phyloP scores from a whole-genome alignment of 2,888 invertebrate species.

The Dione vanillae region DNA sequence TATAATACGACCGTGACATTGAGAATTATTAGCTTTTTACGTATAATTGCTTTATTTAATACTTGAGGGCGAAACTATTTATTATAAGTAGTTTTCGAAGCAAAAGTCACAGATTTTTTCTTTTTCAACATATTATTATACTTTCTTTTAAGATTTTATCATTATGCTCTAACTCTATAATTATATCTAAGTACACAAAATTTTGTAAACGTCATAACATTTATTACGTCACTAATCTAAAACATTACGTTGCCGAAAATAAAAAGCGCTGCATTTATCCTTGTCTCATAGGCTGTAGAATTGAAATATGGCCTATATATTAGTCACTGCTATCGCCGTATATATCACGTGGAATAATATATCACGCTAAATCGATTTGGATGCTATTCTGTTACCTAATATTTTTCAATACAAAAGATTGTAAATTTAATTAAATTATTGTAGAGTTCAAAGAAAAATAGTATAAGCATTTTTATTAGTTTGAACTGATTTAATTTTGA shows the following conservation, averaged over 20 bases:
- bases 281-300: conserved; percentile 11
- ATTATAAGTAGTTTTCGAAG: background rate
- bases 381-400: background rate
- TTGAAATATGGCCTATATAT: conserved; percentile 24
- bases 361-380: conserved; percentile 10
- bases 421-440: background rate
- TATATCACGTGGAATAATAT: conserved; percentile 14
- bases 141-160: too few species aligned
- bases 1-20: conserved; percentile 3
- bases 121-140: too few species aligned
- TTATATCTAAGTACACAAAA: too few species aligned
- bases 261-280: conserved; percentile 9
- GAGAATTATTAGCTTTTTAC: conserved; percentile 2
- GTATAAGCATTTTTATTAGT: background rate
- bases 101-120: too few species aligned
- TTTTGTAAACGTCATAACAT: background rate
- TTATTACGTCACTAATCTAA: background rate
- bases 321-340: conserved; percentile 18
- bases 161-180: too few species aligned
- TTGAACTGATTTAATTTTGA: too few species aligned
- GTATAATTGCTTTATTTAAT: conserved; percentile 14
- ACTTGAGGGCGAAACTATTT: background rate
- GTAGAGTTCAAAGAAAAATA: background rate
- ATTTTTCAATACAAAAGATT: background rate
- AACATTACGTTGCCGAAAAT: background rate